These are phyloP conservation scores for Ischnura elegans DNA, from an alignment of 2,888 invertebrate species.

Conservation along the genomic window DNA sequence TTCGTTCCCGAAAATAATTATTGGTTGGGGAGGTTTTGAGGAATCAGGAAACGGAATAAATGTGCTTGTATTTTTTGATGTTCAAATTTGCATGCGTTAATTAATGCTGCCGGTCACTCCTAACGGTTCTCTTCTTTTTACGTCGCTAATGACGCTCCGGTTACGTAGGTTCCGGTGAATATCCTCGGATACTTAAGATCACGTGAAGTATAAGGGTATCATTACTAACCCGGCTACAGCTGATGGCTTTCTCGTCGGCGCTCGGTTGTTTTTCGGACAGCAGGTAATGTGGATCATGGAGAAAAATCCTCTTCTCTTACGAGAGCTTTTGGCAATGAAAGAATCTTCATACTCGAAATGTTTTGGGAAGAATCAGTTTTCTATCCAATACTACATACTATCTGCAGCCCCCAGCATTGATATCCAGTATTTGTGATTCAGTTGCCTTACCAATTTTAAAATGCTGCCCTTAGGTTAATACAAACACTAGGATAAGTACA, in stretches of 20 bases:
- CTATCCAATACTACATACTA: too few relatives aligned
- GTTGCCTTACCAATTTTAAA: too few relatives aligned
- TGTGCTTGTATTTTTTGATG: neutral
- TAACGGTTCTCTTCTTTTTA: slow-evolving; percentile 62
- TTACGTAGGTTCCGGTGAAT: slow-evolving; percentile 53
- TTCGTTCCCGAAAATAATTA: slow-evolving; percentile 45
- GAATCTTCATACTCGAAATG: too few relatives aligned
- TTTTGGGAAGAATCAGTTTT: too few relatives aligned
- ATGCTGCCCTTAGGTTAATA: too few relatives aligned
- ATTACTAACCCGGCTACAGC: slow-evolving; percentile 47
- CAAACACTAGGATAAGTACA: too few relatives aligned
- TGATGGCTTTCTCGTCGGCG: slow-evolving; percentile 37
- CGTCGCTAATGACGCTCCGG: slow-evolving; percentile 48
- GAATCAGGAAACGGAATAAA: neutral
- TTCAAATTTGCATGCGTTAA: slow-evolving; percentile 57
- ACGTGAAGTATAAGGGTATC: slow-evolving; percentile 44
- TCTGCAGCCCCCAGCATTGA: too few relatives aligned
- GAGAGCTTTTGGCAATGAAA: too few relatives aligned
- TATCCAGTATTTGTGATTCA: too few relatives aligned
- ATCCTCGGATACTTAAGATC: slow-evolving; percentile 32
- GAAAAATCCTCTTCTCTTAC: too few relatives aligned
- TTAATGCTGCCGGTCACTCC: slow-evolving; percentile 8
- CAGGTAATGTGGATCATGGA: too few relatives aligned
- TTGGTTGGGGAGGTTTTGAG: neutral
- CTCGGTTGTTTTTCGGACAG: neutral